Evolutionary conservation across 1,140 invertebrate genomes (phyloP), one percentile per base, ranked within the genome.

Genomic region (Drosophila mayri): DNA sequence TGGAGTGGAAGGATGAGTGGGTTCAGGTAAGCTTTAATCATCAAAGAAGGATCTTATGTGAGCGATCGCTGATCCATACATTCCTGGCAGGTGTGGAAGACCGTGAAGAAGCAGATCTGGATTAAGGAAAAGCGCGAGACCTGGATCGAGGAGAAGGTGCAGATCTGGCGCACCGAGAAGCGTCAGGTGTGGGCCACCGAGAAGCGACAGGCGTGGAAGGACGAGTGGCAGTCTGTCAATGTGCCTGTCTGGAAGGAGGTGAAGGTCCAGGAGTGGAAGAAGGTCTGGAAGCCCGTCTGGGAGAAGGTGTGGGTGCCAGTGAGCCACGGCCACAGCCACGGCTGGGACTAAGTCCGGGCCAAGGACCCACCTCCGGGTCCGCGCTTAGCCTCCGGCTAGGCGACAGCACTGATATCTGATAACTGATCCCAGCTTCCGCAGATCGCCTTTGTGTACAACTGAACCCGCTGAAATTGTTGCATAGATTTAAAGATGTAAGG

Each of bases 121-220:
- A 93, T 95, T 16, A 94, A 95, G 9, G 95, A 96, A 72, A 96
- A 97, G 92, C 96, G 96, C 87, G 93, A 96, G 62, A 94, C 95
- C 25, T 97, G 96, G 96, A 93, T 96, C 44, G 95, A 96, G 73
- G 95, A 96, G 85, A 96, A 95, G 80, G 95, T 96, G 25, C 95
- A 96, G 88, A 94, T 96, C 35, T 96, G 96, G 96, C 95, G 95
- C 64, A 95, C 95, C 0, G 94, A 96, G 43, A 97, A 97, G 92
- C 96, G 96, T 78, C 95, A 97, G 92, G 94, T 95, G n/a, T 97
- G 96, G 96, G 94, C 95, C 66, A 95, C 95, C 10, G 95, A 96
- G 63, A 96, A 97, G 92, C 95, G 96, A 79, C 94, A 96, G 92
- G 94, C 96, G 49, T 96, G 96, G 95, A 95, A 96, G 76, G 95